Conservation (phyloP, 2,888 invertebrate species). For the Polyploca ridens region DNA sequence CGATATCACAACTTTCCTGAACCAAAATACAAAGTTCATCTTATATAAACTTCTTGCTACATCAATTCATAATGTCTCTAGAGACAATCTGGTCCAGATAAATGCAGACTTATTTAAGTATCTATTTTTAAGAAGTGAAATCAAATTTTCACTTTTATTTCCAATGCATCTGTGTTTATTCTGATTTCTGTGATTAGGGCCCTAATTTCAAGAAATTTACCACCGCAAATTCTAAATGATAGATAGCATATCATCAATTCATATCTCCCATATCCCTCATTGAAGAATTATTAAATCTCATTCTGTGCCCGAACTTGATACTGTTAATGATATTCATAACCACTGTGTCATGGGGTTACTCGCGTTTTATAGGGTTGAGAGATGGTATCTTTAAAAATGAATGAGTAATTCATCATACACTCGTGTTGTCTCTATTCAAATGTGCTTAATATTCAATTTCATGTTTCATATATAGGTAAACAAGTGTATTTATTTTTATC, state of each 20-base stretch:
- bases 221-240: not conserved
- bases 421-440: conserved; percentile 32
- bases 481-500: not conserved
- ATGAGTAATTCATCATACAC: conserved; percentile 28
- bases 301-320: conserved; percentile 56
- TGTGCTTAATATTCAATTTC: not conserved
- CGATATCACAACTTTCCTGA: no score
- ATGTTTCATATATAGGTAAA: not conserved
- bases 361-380: conserved; percentile 38
- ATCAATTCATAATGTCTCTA: no score
- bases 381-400: conserved; percentile 39
- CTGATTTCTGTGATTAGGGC: no score
- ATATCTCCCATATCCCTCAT: conserved; percentile 50
- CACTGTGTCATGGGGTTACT: conserved; percentile 40
- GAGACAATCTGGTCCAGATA: no score
- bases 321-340: conserved; percentile 72
- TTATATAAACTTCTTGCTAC: no score
- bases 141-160: no score
- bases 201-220: not conserved
- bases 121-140: no score
- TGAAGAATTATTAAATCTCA: conserved; percentile 36
- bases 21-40: no score
- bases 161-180: no score
- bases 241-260: not conserved
- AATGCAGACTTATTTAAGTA: no score